Base-by-base conservation (phyloP, 2,888 invertebrate species). In the Ophion costatus region DNA sequence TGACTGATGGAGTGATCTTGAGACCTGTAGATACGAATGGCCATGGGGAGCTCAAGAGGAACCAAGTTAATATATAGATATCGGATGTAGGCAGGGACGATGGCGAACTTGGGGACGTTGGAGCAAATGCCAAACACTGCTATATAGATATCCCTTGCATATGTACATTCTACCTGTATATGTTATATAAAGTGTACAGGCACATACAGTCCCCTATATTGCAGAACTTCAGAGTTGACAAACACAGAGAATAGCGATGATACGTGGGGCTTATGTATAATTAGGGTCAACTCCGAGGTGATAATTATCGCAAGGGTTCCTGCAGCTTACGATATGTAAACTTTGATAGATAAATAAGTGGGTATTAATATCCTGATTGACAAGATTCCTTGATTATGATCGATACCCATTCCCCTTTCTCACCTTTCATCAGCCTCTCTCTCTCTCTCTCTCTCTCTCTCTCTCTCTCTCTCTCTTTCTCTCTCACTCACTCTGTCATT, bases 1-100 rank as follows among this genome's bases (percentile, higher is more conserved):
- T 79, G 84, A 79, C 75, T 79, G 82, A 84, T 76, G 79, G 67
- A 84, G 84, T 82, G 84, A 82, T 84, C 84, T 84, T 82, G 84
- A 79, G 79, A 79, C 66, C 82, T 71, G 70, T 70, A 71, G 75
- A 71, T 75, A 45, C n/a, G 75, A 42, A 67, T 22, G 64, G 22
- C 20, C 33, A 22, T 51, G 76, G 6, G 51, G 11, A 57, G 20
- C 20, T 14, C 51, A 69, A 70, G 63, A 29, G 57, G 71, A 66
- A 71, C 66, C 38, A 56, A 56, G 70, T 59, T 56, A 38, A 76
- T 59, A 73, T 42, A 76, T 51, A 80, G 59, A 67, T 57, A 74
- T 59, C 11, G 45, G 59, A 11, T 57, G 57, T 22, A 29, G 66
- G 45, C 29, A 61, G 61, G 69, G 45, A 76, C 29, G 56, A 9